phyloP scores from a whole-genome alignment of 2,113 vertebrate species.

The Sorex araneus region DNA sequence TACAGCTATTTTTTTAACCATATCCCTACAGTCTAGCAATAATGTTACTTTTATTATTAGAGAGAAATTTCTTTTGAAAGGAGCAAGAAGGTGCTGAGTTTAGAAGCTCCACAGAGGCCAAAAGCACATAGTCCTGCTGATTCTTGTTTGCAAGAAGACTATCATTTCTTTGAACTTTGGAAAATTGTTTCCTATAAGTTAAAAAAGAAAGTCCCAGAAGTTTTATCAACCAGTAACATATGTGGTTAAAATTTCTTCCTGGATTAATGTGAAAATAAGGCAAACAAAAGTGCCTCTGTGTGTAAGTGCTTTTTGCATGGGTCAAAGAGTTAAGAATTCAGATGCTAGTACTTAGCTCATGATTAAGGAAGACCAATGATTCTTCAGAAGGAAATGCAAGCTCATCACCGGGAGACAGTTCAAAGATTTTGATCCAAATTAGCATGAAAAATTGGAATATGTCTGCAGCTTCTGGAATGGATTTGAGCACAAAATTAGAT shows the following conservation, averaged over 20 bases:
- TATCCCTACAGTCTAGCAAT: neutral
- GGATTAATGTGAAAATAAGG: constrained; percentile 15
- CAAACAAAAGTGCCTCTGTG: neutral
- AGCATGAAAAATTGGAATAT: neutral
- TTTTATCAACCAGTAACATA: neutral
- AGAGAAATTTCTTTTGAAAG: neutral
- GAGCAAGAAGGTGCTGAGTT: neutral
- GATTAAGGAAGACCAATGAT: neutral
- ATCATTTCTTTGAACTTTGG: constrained; percentile 6
- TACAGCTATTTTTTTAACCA: neutral
- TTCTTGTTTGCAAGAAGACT: neutral
- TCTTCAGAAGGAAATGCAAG: neutral
- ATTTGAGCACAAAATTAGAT: neutral
- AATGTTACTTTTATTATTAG: neutral
- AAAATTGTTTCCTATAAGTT: constrained; percentile 27
- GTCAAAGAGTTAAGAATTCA: neutral
- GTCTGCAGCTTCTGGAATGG: neutral
- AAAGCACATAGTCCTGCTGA: neutral
- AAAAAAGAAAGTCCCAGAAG: neutral
- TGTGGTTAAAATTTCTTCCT: neutral
- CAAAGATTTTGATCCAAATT: constrained; percentile 21
- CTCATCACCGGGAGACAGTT: neutral
- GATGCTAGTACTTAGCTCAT: neutral
- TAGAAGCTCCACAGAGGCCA: neutral
- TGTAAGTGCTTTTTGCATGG: neutral